These are phyloP conservation scores for Podiceps cristatus DNA, from an alignment of 2,113 vertebrate species.

Conservation along the genomic window DNA sequence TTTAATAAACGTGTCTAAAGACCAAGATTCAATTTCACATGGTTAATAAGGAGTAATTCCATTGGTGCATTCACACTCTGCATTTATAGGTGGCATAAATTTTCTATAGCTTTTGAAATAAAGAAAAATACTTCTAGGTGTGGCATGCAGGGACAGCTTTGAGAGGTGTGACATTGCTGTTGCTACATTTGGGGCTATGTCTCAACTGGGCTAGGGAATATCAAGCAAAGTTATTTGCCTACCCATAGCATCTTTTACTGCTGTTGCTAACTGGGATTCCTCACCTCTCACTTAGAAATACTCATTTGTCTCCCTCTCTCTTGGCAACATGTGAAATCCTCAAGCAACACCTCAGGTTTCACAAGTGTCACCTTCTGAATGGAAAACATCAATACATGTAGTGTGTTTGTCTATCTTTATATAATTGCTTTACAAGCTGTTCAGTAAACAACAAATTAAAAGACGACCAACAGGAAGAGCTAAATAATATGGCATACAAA, in stretches of 20 bases:
- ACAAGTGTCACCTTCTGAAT: not conserved
- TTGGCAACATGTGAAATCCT: not conserved
- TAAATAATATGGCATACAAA: not conserved
- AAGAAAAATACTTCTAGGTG: not conserved
- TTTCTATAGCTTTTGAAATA: not conserved
- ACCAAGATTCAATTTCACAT: not conserved
- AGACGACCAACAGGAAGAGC: not conserved
- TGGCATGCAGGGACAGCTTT: not conserved
- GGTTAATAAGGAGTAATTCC: not conserved
- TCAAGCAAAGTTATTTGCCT: not conserved
- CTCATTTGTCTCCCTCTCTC: not conserved
- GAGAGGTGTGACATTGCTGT: not conserved
- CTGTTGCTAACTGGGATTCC: not conserved
- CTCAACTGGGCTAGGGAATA: not conserved
- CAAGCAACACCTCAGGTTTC: not conserved
- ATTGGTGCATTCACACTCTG: not conserved
- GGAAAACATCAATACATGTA: not conserved
- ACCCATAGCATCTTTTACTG: not conserved
- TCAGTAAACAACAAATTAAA: not conserved
- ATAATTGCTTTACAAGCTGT: not conserved
- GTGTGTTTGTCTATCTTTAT: not conserved
- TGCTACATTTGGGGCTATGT: not conserved
- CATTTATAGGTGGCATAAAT: not conserved
- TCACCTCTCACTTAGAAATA: constrained; percentile 17
- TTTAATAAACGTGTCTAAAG: not conserved